A percentile compares a stretch with the other conserved stretches of the same genome.
phyloP scores from a whole-genome alignment of 2,888 invertebrate genomes.

The Steromphala cineraria region DNA sequence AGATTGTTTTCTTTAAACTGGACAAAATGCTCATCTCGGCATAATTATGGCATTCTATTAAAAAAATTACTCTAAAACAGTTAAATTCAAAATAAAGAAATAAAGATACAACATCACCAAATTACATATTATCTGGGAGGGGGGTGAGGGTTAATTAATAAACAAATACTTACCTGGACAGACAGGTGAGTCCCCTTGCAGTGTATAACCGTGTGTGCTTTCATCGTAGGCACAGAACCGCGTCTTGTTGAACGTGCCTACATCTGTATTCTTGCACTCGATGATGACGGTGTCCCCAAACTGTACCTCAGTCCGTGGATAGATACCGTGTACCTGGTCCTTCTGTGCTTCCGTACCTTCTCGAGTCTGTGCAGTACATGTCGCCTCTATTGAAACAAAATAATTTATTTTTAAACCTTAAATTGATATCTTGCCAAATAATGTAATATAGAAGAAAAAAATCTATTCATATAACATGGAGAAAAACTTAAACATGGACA shows the following conservation, averaged over 20 bases:
- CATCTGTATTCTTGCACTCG: slow-evolving; percentile 37
- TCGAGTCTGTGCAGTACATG: background rate
- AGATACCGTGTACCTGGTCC: background rate
- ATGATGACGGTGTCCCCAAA: slow-evolving; percentile 33
- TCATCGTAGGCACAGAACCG: slow-evolving; percentile 39
- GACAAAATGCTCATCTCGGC: no score
- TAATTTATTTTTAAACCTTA: background rate
- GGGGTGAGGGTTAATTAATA: no score
- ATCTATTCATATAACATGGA: no score
- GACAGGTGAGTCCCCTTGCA: slow-evolving; percentile 37
- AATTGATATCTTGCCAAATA: no score
- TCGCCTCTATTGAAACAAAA: background rate
- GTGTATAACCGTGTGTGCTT: background rate
- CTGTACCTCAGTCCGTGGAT: background rate
- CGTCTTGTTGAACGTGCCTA: slow-evolving; percentile 31
- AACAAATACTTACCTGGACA: slow-evolving; percentile 41
- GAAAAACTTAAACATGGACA: no score
- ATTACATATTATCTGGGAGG: no score
- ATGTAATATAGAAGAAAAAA: no score
- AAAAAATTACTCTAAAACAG: no score
- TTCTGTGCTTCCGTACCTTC: background rate
- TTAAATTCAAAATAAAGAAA: no score
- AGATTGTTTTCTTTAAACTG: no score
- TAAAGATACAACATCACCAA: no score
- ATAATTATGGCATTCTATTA: no score